Evolutionary conservation across 2,888 invertebrate species (phyloP), one percentile per base, ranked within the genome.

Genomic region (Isoperla grammatica): DNA sequence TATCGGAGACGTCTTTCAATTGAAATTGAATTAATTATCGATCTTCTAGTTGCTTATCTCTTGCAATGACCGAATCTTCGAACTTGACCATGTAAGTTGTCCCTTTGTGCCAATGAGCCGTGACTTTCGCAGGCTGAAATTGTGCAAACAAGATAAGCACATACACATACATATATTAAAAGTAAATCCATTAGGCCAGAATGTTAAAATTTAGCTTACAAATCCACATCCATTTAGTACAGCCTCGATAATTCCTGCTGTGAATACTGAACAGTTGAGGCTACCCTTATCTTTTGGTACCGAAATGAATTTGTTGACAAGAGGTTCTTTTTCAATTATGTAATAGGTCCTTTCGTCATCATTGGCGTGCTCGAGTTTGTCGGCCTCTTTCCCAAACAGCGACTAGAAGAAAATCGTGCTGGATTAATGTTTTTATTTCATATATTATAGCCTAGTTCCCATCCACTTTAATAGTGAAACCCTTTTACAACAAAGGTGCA

Each of bases 41-140:
- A 66, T 93, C 92, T 77, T 95, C 95, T 63, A 95, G 76, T 68
- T 91, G 89, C 73, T 95, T 95, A 72, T 96, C 95, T 68, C 95
- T 81, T 2, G 87, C 80, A 67, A 95, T 88, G 56, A 96, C 95
- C 35, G 87, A 83, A 71, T 96, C 95, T 67, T 97, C 96, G 76
- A 97, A 96, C 76, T 95, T 95, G 8, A 99, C 95, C 92, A 98
- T 95, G 73, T 97, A 99, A 0, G 98, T 97, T 8, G 98, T 98
- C 42, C 97, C 99, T 74, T 98, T 96, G 74, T 99, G 98, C 96
- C 97, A 98, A 74, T 98, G 97, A 0, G 97, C 96, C 0, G 96
- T 90, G 6, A 99, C 98, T 78, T 97, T 97, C 43, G 95, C 95
- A 2, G 96, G 90, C 97, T 98, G 78, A 63, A 29, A 29, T 29